Base-by-base conservation (phyloP, 2,113 vertebrate species). In the Danionella cerebrum region DNA sequence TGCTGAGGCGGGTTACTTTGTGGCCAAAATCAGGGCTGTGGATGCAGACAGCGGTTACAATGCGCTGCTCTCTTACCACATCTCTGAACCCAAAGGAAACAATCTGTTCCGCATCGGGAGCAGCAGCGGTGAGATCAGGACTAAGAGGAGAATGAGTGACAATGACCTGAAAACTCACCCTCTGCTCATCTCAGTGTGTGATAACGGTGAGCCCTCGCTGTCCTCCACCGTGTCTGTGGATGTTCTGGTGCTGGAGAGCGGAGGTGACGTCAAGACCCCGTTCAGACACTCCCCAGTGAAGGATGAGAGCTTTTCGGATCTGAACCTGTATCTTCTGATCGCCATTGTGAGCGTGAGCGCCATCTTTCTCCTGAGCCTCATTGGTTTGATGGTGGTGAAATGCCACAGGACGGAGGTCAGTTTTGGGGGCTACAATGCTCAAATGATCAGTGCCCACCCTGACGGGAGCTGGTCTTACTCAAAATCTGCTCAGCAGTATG, bases 381-480 rank as follows among this genome's bases (percentile, higher is more conserved):
- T 85, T 68, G 79, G 60, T 78, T 78, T 85, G 71, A 72, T 83
- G 48, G 79, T 75, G 50, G 75, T 83, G 18, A 84, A 76, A 77
- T 86, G 83, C 0, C 81, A 78, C 60, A 79, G 63, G 65, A 79
- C 77, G 73, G 81, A 84, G 0, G n/a, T 36, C 0, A 45, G 19
- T 74, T 82, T 86, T 60, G 78, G 68, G 36, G 75, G 79, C 42
- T 83, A 86, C 76, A 70, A 80, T 1, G 50, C 80, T 13, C 81
- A 80, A 13, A 75, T 83, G 78, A 84, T 86, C 77, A 82, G 79
- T 77, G 82, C 80, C 59, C 82, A 85, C 57, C 83, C 85, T 68
- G 83, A 85, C 38, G 84, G 84, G 53, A 84, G 78, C 45, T 84
- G 83, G 83, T 84, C 82, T 79, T 84, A 85, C 78, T 83, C 79